Conservation (phyloP, 2,888 invertebrate genomes). For the Acronicta leporina region DNA sequence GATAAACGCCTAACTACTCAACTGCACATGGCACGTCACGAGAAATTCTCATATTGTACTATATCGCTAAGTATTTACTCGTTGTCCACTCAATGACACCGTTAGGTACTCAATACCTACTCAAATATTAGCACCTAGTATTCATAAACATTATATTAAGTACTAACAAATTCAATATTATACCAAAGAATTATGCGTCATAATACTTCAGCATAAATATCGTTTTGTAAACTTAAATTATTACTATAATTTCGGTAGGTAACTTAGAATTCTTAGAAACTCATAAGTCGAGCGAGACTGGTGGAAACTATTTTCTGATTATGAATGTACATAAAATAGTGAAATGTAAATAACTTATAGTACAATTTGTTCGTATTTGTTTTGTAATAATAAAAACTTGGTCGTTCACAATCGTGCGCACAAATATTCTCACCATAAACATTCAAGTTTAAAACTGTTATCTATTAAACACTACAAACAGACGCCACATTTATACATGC, state of each 20-base stretch:
- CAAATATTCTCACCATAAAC: background rate
- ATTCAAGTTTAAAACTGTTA: conserved; percentile 13
- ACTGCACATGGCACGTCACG: conserved; percentile 70
- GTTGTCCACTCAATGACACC: conserved; percentile 58
- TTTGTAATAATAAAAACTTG: conserved; percentile 37
- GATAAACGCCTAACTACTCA: conserved; percentile 72
- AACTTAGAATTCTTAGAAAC: conserved; percentile 43
- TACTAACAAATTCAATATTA: conserved; percentile 60
- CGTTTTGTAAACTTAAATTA: conserved; percentile 35
- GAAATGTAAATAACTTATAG: conserved; percentile 24
- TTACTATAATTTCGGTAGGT: conserved; percentile 56
- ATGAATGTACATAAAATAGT: conserved; percentile 39
- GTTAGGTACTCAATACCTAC: conserved; percentile 51
- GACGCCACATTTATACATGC: conserved; percentile 23
- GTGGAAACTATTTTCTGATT: conserved; percentile 44
- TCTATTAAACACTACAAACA: conserved; percentile 15
- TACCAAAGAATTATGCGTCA: conserved; percentile 51
- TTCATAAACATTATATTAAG: conserved; percentile 68
- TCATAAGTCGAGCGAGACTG: conserved; percentile 24
- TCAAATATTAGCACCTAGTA: conserved; percentile 72
- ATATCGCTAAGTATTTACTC: conserved; percentile 63
- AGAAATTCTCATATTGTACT: conserved; percentile 69
- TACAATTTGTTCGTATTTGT: conserved; percentile 42
- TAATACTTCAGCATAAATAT: conserved; percentile 47
- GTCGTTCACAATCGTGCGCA: conserved; percentile 22